Evolutionary conservation across 1,140 invertebrate species (phyloP).

Genomic region (Hycleus phaleratus): DNA sequence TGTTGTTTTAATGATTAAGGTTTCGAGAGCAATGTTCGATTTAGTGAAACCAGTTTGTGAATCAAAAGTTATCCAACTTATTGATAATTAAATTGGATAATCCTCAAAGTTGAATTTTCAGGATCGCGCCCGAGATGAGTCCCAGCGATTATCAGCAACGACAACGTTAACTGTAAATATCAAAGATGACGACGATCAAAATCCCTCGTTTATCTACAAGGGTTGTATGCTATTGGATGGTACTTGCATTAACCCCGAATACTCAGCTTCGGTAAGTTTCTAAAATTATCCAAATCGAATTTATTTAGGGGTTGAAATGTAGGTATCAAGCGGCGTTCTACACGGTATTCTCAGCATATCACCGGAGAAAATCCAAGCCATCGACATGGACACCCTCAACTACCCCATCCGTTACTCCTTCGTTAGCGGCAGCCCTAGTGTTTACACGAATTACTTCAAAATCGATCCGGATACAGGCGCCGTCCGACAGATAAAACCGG

Average conservation of each 20-base stretch:
- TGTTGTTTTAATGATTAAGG: background rate
- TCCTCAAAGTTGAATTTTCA: constrained; percentile 42
- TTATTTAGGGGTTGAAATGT: background rate
- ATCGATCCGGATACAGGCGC: constrained; percentile 73
- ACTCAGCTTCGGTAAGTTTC: constrained; percentile 55
- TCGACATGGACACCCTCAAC: constrained; percentile 81
- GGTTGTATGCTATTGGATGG: constrained; percentile 71
- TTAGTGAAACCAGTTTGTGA: background rate
- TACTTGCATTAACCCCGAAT: constrained; percentile 76
- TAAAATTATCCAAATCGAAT: too few species aligned
- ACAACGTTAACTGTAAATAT: constrained; percentile 81
- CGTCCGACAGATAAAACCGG: constrained; percentile 69
- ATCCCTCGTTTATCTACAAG: constrained; percentile 78
- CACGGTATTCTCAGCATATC: constrained; percentile 72
- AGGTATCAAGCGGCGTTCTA: constrained; percentile 73
- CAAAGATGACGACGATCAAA: constrained; percentile 81
- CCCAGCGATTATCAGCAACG: constrained; percentile 67
- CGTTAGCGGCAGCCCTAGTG: constrained; percentile 64
- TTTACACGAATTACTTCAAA: constrained; percentile 73
- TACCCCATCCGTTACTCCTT: constrained; percentile 74
- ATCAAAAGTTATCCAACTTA: background rate
- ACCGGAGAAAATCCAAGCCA: constrained; percentile 83
- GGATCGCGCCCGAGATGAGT: constrained; percentile 72
- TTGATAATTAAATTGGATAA: background rate
- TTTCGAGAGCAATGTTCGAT: background rate